Conservation (phyloP, 2,888 invertebrate species). For the Coronaproctus castanopsis region DNA sequence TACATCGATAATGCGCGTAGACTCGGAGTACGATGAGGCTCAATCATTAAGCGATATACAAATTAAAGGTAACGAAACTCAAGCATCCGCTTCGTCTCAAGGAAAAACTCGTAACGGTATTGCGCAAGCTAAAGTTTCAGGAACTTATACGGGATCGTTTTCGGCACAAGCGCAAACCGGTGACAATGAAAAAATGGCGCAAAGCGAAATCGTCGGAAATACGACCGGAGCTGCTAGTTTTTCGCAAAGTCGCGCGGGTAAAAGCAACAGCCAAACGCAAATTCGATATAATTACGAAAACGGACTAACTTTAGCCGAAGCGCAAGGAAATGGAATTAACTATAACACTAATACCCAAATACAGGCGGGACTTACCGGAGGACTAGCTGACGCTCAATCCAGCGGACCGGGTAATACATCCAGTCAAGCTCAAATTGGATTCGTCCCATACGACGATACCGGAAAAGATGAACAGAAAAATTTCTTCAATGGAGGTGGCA, state of each 20-base stretch:
- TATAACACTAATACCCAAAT: constrained; percentile 63
- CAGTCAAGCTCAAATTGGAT: constrained; percentile 74
- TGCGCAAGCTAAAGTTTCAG: constrained; percentile 57
- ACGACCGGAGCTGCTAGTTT: constrained; percentile 49
- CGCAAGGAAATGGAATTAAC: constrained; percentile 45
- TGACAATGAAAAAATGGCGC: constrained; percentile 20
- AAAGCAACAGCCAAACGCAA: constrained; percentile 59
- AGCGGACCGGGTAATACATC: constrained; percentile 65
- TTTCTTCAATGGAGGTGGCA: constrained; percentile 53
- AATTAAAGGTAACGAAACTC: constrained; percentile 30
- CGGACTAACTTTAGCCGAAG: constrained; percentile 54
- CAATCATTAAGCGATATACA: constrained; percentile 21
- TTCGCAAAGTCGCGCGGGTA: constrained; percentile 52
- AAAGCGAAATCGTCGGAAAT: constrained; percentile 21
- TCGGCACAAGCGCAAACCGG: constrained; percentile 34
- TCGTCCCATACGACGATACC: constrained; percentile 48
- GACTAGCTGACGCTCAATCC: constrained; percentile 68
- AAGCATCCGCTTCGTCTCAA: constrained; percentile 54
- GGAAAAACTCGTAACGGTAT: constrained; percentile 52
- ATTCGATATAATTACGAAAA: constrained; percentile 54
- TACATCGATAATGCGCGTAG: constrained; percentile 14
- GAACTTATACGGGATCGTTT: constrained; percentile 58
- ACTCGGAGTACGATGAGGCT: constrained; percentile 18
- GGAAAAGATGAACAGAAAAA: constrained; percentile 36
- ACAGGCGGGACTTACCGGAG: constrained; percentile 60